These are phyloP conservation scores for Astreopora myriophthalma DNA, from an alignment of 64 coral and sea anemone species.

Conservation along the genomic window DNA sequence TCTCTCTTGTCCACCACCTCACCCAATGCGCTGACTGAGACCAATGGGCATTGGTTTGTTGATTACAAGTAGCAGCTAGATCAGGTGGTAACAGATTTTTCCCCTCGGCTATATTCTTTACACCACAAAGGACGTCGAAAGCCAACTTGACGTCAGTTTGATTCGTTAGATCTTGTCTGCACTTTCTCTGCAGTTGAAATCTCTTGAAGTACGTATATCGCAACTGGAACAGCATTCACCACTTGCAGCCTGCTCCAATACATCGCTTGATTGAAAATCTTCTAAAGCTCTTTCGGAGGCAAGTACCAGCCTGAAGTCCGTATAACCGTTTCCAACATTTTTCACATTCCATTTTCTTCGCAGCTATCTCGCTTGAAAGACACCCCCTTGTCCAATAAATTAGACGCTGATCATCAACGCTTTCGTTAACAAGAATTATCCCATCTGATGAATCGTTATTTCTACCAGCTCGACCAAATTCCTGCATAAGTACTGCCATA, in stretches of 20 bases:
- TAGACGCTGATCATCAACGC: not conserved
- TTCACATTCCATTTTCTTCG: no score
- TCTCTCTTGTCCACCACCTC: conserved; percentile 39
- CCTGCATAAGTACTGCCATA: conserved; percentile 23
- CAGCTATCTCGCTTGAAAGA: not conserved
- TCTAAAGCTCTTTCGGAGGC: no score
- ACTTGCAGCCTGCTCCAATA: not conserved
- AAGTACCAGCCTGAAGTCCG: no score
- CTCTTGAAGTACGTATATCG: not conserved
- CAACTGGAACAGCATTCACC: conserved; percentile 65
- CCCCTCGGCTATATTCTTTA: not conserved
- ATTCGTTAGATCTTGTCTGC: not conserved
- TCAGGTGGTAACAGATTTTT: conserved; percentile 5
- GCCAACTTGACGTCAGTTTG: conserved; percentile 4
- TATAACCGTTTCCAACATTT: no score
- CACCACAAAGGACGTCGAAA: conserved; percentile 42
- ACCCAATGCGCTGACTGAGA: conserved; percentile 14
- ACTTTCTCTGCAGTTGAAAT: conserved; percentile 24
- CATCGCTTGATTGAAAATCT: not conserved
- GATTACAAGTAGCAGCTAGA: not conserved
- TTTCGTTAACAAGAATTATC: conserved; percentile 9
- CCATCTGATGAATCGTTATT: not conserved
- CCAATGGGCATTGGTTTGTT: conserved; percentile 1
- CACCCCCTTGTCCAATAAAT: conserved; percentile 7
- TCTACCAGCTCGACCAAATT: conserved; percentile 55